phyloP scores from a whole-genome alignment of 2,888 invertebrate species.

The Tortrix viridana region DNA sequence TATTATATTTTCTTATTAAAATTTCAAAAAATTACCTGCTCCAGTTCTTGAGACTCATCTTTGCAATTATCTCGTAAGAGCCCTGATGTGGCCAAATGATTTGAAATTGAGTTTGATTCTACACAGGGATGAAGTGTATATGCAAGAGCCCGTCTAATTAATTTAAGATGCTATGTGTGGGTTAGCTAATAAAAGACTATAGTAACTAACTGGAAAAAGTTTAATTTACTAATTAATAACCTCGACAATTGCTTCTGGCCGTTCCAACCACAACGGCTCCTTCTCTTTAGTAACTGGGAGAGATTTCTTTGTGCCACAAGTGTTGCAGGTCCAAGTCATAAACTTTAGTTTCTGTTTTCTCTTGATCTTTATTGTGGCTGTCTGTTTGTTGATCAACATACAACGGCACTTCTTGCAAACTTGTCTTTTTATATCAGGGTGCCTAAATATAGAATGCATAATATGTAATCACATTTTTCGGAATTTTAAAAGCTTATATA shows the following conservation, averaged over 20 bases:
- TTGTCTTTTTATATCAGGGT: slow-evolving; percentile 84
- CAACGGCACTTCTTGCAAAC: slow-evolving; percentile 85
- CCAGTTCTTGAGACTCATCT: no score
- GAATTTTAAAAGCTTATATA: not conserved
- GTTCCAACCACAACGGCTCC: slow-evolving; percentile 80
- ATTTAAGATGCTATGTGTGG: no score
- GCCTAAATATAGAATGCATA: slow-evolving; percentile 63
- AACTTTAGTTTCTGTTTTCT: slow-evolving; percentile 68
- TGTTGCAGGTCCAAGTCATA: slow-evolving; percentile 77
- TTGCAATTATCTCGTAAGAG: no score
- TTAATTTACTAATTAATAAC: slow-evolving; percentile 51
- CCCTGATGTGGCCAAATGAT: no score
- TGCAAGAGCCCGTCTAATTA: no score
- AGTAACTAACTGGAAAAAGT: not conserved
- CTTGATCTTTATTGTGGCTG: slow-evolving; percentile 78
- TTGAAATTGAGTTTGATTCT: no score
- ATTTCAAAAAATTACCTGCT: no score
- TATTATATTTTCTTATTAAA: no score
- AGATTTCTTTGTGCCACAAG: slow-evolving; percentile 56
- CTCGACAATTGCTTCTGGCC: slow-evolving; percentile 77
- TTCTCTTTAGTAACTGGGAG: slow-evolving; percentile 59
- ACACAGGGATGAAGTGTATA: no score
- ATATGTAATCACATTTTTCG: slow-evolving; percentile 7
- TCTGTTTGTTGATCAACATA: slow-evolving; percentile 77
- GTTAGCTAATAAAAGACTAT: not conserved